Percentiles rank a stretch among this genome's conserved stretches.
These are phyloP conservation scores for Sarcophilus harrisii DNA, from an alignment of 2,797 vertebrate species.

Conservation along the genomic window DNA sequence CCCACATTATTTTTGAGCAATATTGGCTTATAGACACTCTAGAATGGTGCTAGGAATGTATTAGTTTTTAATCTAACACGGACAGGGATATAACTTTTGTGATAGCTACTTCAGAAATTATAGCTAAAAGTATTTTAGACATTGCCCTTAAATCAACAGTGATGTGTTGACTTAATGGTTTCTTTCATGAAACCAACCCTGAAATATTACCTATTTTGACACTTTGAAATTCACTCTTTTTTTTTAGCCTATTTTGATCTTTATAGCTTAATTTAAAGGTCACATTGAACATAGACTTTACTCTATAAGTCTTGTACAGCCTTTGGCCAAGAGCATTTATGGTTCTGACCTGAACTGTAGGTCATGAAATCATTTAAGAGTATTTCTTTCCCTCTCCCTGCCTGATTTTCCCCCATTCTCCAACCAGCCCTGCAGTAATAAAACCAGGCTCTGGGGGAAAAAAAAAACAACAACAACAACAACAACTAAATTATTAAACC, in stretches of 20 bases:
- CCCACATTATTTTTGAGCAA: not conserved
- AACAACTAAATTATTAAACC: not conserved
- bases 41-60: not conserved
- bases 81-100: slow-evolving; percentile 1
- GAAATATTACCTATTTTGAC: slow-evolving; percentile 25
- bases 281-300: slow-evolving; percentile 3
- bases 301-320: slow-evolving; percentile 2
- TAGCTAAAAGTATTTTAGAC: slow-evolving; percentile 29
- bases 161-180: not conserved
- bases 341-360: accelerated
- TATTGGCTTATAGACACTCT: not conserved
- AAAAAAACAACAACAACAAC: not conserved
- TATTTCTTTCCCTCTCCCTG: slow-evolving; percentile 11
- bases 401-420: not conserved
- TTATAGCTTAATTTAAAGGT: slow-evolving; percentile 40
- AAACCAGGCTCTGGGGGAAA: not conserved
- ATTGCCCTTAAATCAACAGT: not conserved
- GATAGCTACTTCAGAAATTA: not conserved
- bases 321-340: slow-evolving; percentile 37
- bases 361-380: not conserved
- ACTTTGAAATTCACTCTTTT: not conserved
- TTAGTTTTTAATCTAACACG: not conserved
- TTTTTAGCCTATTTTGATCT: not conserved
- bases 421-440: not conserved
- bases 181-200: not conserved